These are phyloP conservation scores for Aradophagus sp. DNA, from an alignment of 1,140 invertebrate genomes.

Conservation along the genomic window DNA sequence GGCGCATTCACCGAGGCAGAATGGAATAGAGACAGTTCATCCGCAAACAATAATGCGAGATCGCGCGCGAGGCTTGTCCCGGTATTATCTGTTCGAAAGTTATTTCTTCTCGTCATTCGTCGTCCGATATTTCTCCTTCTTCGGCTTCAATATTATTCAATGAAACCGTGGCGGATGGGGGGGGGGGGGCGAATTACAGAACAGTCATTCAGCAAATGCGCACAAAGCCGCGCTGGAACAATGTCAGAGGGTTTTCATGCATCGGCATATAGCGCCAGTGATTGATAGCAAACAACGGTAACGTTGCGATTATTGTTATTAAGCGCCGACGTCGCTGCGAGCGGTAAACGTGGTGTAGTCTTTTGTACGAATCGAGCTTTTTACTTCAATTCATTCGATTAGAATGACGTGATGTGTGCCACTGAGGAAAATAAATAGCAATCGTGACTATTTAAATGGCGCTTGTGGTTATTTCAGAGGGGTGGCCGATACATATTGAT, in stretches of 20 bases:
- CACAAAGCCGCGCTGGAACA: constrained; percentile 25
- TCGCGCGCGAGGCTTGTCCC: constrained; percentile 39
- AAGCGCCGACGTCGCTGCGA: too few relatives aligned
- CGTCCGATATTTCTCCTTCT: constrained; percentile 22
- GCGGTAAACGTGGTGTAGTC: too few relatives aligned
- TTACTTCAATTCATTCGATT: too few relatives aligned
- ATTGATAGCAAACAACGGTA: constrained; percentile 14
- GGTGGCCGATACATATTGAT: too few relatives aligned
- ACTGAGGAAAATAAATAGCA: too few relatives aligned
- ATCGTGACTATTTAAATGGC: too few relatives aligned
- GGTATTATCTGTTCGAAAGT: constrained; percentile 51
- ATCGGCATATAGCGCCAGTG: constrained; percentile 4
- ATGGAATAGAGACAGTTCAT: constrained; percentile 47
- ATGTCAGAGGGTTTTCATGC: constrained; percentile 13
- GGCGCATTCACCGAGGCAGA: constrained; percentile 42
- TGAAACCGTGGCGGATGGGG: constrained; percentile 23
- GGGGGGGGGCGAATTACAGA: constrained; percentile 38
- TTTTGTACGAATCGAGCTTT: too few relatives aligned
- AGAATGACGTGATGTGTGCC: too few relatives aligned
- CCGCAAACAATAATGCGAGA: constrained; percentile 58
- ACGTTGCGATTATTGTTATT: constrained; percentile 3
- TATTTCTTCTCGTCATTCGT: constrained; percentile 36
- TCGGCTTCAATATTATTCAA: constrained; percentile 37
- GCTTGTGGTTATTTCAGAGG: too few relatives aligned
- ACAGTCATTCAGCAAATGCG: constrained; percentile 34